Evolutionary conservation across 2,888 invertebrate genomes (phyloP), one percentile per base, ranked within the genome.

Genomic region (Oscheius sp.): DNA sequence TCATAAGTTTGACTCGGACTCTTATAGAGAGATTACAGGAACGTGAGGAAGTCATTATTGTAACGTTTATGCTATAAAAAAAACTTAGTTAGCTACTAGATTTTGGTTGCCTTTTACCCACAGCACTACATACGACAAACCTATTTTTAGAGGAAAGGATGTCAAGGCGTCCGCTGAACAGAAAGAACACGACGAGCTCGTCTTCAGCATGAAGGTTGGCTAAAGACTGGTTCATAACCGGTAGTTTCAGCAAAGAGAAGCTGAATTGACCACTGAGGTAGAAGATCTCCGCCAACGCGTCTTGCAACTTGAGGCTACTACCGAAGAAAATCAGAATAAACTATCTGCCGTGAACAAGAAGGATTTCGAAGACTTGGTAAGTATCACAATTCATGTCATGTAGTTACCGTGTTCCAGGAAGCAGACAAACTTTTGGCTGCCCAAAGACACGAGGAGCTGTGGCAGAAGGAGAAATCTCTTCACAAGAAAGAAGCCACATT

Each of bases 161-260:
- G 33, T 29, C 65, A 42, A 80, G 76, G 59, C 74, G 5, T 63
- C 76, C 48, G n/a, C 57, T 0, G 74, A 77, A 35, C 75, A 79
- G 50, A 79, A 79, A 63, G 83, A 85, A 58, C 83, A 85, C 32
- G 81, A 80, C 4, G 65, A 78, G 37, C 33, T 60, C 2, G 35
- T 70, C 7, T 58, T 13, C 32, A 60, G 50, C 50, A 11, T 58
- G 29, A 68, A 53, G 68, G 68, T 68, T 32, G 7, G 29, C n/a
- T 47, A 2, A 47, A 10, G 37, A 9, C 7, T 42, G 10, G 5
- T 13, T 37, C 35, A 10, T 9, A 42, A 62, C 2, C 5, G 7
- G n/a, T 5, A 32, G 11, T 63, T 63, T 48, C 13, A 68, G 68
- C 68, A 55, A 55, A 33, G 42, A n/a, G 70, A 70, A 60, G 70